Base-by-base conservation (phyloP, 2,113 vertebrate species). In the human (Homo sapiens) region DNA sequence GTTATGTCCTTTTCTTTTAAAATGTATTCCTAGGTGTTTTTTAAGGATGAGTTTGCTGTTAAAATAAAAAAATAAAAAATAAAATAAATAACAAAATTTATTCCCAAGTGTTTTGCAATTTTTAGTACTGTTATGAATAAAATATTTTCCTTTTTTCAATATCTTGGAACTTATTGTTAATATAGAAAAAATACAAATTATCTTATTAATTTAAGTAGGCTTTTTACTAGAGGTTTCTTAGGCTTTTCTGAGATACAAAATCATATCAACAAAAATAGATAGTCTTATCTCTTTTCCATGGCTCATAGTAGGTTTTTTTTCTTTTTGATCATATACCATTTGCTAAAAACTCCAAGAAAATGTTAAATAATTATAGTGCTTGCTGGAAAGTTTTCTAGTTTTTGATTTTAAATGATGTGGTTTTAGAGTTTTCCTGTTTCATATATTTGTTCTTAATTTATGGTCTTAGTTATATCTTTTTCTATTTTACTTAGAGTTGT, bases 101-200 rank as follows among this genome's bases (percentile, higher is more conserved):
- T 55, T 55, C 52, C 52, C 52, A 55, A 57, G n/a, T 78, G 13
- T 85, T 81, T 85, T 78, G 89, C 66, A 50, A 32, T 78, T 97
- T 81, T 80, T 66, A 23, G 82, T 38, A 43, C 78, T 64, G 5
- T 93, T 61, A 14, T 14, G 50, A 83, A 72, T 96, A 6, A 18
- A 96, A 43, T 68, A 18, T 70, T 96, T 95, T 91, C 32, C 38
- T 87, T 94, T 94, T 96, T 59, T 25, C 57, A 35, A 22, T 68
- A 76, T 52, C 48, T 81, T 93, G 73, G 57, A 93, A 75, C 9
- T 73, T 82, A 93, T 50, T 78, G 16, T 45, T 82, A 92, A 82
- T n/a, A 30, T 48, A 70, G 23, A 43, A 52, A 52, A 93, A 87
- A 32, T 38, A 8, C 43, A 48, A 64, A 59, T 88, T 66, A 59